These are phyloP conservation scores for Montifringilla adamsi DNA, from an alignment of 2,113 vertebrate genomes.

Conservation along the genomic window DNA sequence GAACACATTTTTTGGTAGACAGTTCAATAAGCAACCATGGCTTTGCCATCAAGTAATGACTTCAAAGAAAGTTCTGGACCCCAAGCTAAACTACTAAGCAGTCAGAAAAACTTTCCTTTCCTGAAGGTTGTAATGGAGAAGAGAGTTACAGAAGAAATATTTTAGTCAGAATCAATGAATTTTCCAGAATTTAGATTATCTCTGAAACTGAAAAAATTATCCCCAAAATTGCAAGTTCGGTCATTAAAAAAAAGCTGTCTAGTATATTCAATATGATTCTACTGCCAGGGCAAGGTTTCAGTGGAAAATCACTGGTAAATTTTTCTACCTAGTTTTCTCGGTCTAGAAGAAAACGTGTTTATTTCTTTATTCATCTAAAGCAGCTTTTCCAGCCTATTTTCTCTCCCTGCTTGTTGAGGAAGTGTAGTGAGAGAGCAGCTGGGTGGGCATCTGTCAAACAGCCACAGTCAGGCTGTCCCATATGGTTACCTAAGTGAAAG, in stretches of 20 bases:
- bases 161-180: not conserved
- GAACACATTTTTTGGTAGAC: not conserved
- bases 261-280: not conserved
- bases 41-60: not conserved
- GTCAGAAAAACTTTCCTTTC: not conserved
- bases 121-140: not conserved
- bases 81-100: not conserved
- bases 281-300: not conserved
- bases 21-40: not conserved
- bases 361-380: not conserved
- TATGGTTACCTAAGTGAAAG: not conserved
- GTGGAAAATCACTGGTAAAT: not conserved
- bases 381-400: not conserved
- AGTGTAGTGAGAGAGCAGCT: not conserved
- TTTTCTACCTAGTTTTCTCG: not conserved
- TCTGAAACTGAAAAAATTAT: not conserved
- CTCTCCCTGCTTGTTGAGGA: not conserved
- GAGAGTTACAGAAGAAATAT: not conserved
- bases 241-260: not conserved
- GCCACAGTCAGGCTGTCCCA: not conserved
- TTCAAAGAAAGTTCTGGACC: not conserved
- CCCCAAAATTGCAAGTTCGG: not conserved
- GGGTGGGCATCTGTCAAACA: not conserved
- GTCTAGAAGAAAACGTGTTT: not conserved
- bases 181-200: not conserved